Evolutionary conservation across 2,113 vertebrate species (phyloP).

Genomic region (Protobothrops mucrosquamatus): DNA sequence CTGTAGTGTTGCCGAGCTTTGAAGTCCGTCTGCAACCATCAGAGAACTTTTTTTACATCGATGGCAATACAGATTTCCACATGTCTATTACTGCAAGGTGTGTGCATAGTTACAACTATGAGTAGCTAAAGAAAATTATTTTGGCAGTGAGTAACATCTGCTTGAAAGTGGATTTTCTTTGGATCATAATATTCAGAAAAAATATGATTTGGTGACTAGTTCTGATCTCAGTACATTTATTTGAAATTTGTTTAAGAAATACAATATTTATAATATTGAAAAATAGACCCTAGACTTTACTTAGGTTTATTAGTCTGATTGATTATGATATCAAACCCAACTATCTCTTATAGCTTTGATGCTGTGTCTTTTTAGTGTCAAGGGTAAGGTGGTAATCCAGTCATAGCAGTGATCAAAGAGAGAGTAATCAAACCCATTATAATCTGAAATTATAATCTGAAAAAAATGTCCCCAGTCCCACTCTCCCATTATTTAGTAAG

Average conservation of each 20-base stretch:
- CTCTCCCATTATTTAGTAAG: too few relatives aligned
- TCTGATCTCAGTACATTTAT: background rate
- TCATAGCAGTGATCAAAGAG: too few relatives aligned
- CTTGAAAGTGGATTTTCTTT: background rate
- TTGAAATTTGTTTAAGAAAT: background rate
- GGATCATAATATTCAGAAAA: background rate
- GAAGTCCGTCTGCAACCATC: conserved; percentile 71
- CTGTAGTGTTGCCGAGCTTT: conserved; percentile 74
- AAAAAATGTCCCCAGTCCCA: too few relatives aligned
- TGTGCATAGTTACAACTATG: background rate
- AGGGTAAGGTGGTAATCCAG: too few relatives aligned
- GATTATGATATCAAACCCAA: too few relatives aligned
- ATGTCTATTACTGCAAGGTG: conserved; percentile 74
- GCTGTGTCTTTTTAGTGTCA: too few relatives aligned
- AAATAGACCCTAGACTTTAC: background rate
- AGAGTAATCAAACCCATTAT: too few relatives aligned
- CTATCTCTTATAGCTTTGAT: too few relatives aligned
- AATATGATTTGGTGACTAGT: background rate
- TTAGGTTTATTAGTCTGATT: background rate
- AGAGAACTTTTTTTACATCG: conserved; percentile 76
- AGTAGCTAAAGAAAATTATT: background rate
- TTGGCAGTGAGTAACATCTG: background rate
- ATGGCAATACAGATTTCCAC: conserved; percentile 54
- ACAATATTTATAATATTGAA: background rate
- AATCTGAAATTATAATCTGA: too few relatives aligned